phyloP scores from a whole-genome alignment of 2,797 vertebrate species.

The Sebastes flavidus region DNA sequence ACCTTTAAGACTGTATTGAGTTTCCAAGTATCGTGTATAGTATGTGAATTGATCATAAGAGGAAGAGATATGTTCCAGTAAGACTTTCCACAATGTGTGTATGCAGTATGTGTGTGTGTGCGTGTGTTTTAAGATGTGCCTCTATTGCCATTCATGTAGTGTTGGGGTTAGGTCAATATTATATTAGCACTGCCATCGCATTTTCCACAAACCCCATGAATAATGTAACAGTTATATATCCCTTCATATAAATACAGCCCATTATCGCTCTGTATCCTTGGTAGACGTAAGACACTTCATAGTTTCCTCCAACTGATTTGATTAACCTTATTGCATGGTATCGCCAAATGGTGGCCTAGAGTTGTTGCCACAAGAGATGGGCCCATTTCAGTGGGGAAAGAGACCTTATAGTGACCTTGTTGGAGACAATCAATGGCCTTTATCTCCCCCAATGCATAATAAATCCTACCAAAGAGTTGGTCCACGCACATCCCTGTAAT shows the following conservation, averaged over 20 bases:
- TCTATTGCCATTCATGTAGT: slow-evolving; percentile 77
- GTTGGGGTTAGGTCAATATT: slow-evolving; percentile 81
- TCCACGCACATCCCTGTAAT: slow-evolving; percentile 80
- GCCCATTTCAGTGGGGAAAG: slow-evolving; percentile 67
- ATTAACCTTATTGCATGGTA: slow-evolving; percentile 74
- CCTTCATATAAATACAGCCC: slow-evolving; percentile 77
- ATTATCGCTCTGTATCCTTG: slow-evolving; percentile 73
- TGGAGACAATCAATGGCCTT: slow-evolving; percentile 84
- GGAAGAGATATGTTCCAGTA: slow-evolving; percentile 75
- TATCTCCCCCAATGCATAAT: slow-evolving; percentile 83
- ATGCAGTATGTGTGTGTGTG: slow-evolving; percentile 6
- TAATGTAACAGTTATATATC: slow-evolving; percentile 81
- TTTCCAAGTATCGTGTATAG: slow-evolving; percentile 68
- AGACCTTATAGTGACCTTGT: slow-evolving; percentile 82
- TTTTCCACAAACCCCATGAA: slow-evolving; percentile 79
- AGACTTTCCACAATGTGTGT: slow-evolving; percentile 48
- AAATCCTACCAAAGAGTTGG: slow-evolving; percentile 80
- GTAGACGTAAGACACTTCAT: slow-evolving; percentile 63
- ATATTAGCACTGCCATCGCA: slow-evolving; percentile 80
- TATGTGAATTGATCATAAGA: slow-evolving; percentile 76
- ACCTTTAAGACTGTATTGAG: slow-evolving; percentile 69
- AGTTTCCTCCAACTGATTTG: slow-evolving; percentile 69
- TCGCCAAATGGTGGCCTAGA: slow-evolving; percentile 67
- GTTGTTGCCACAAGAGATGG: slow-evolving; percentile 73
- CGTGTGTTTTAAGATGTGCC: slow-evolving; percentile 39